Conservation (phyloP, 2,113 vertebrate species). For the Delphinus delphis region DNA sequence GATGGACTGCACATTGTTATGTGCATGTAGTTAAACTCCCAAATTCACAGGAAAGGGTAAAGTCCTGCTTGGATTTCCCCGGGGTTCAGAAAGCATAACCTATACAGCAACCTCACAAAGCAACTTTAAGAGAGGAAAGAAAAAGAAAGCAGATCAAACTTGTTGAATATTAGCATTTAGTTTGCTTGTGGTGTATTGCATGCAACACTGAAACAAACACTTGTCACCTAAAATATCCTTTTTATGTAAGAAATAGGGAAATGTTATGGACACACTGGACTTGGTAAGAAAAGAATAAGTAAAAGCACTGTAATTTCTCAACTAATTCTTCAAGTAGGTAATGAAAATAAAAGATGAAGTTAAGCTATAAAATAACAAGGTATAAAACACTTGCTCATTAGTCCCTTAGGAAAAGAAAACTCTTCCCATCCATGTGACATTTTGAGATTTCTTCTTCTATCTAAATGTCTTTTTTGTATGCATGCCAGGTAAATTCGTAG, state of each 20-base stretch:
- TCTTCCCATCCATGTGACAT: neutral
- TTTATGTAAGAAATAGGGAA: neutral
- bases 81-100: neutral
- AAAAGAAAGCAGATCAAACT: neutral
- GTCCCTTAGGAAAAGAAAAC: neutral
- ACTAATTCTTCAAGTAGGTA: neutral
- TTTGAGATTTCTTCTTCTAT: neutral
- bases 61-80: neutral
- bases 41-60: slow-evolving; percentile 57
- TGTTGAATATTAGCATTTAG: neutral
- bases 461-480: neutral
- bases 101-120: neutral
- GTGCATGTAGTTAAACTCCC: slow-evolving; percentile 58
- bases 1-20: slow-evolving; percentile 64
- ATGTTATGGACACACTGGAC: neutral
- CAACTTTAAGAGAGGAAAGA: neutral
- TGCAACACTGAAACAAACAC: neutral
- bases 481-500: neutral
- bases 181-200: neutral
- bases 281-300: neutral
- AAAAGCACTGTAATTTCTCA: neutral
- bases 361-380: neutral
- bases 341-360: neutral
- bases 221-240: neutral
- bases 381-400: neutral